Conservation (phyloP, 1,140 invertebrate species). For the Caerostris extrusa region DNA sequence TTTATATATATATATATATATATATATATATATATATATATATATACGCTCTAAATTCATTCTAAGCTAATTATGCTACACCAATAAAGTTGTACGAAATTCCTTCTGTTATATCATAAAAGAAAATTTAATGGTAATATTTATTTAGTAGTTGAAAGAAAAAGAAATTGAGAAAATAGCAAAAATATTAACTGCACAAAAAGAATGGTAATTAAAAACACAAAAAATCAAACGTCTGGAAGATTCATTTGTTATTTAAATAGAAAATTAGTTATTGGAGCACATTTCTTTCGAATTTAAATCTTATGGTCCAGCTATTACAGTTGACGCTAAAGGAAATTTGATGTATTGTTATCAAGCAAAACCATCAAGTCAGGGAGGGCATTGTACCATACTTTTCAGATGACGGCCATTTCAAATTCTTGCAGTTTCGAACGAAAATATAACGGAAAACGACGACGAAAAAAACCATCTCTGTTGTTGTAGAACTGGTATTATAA, state of each 20-base stretch:
- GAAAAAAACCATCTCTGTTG: neutral
- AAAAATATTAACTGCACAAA: neutral
- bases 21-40: too few relatives aligned
- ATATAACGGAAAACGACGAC: neutral
- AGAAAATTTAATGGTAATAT: neutral
- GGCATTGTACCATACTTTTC: neutral
- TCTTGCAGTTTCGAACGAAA: neutral
- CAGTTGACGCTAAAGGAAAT: neutral
- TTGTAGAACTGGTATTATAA: constrained; percentile 15
- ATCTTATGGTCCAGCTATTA: constrained; percentile 9
- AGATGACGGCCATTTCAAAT: constrained; percentile 11
- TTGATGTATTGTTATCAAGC: constrained; percentile 21
- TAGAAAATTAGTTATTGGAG: constrained; percentile 13
- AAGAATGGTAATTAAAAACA: neutral
- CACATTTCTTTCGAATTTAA: neutral
- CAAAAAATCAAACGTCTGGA: neutral
- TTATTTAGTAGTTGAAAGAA: neutral
- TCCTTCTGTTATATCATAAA: neutral
- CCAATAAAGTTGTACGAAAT: neutral
- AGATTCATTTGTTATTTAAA: constrained; percentile 1
- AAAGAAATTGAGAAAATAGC: neutral
- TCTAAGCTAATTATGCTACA: neutral
- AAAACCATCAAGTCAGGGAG: neutral
- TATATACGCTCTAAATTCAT: neutral
- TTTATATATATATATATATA: too few relatives aligned